Percentiles rank a stretch among this genome's conserved stretches.
Evolutionary conservation across 2,113 vertebrate genomes (phyloP).

Genomic region (Cynopterus brachyotis): DNA sequence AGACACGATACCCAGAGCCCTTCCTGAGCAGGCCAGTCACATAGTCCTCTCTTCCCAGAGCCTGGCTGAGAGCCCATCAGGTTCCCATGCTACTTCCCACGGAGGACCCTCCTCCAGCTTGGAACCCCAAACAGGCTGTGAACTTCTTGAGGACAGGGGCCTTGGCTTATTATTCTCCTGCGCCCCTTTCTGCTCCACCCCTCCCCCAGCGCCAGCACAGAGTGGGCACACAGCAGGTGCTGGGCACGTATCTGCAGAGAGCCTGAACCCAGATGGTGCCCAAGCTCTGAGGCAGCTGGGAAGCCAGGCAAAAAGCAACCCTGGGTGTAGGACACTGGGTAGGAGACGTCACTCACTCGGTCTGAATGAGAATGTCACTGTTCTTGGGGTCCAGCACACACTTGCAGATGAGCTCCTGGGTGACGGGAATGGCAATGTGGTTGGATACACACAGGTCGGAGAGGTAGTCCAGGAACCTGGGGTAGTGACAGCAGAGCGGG

Average conservation of each 20-base stretch:
- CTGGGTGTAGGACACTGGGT: fast-evolving
- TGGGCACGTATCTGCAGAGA: not conserved
- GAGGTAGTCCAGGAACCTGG: constrained; percentile 97
- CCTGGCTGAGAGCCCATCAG: not conserved
- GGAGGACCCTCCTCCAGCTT: not conserved
- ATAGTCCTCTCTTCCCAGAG: fast-evolving
- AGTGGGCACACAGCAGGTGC: not conserved
- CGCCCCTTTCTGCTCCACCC: not conserved
- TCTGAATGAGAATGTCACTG: constrained; percentile 98
- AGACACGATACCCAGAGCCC: not conserved
- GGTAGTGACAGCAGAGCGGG: not conserved
- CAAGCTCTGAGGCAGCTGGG: not conserved
- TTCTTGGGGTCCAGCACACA: constrained; percentile 97
- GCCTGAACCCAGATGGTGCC: not conserved
- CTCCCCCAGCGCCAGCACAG: not conserved
- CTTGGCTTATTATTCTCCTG: not conserved
- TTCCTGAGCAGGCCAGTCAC: fast-evolving
- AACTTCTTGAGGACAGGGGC: not conserved
- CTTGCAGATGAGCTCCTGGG: constrained; percentile 99
- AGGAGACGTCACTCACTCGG: constrained; percentile 87
- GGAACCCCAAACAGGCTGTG: not conserved
- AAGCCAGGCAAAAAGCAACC: not conserved
- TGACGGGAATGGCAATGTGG: constrained; percentile 96
- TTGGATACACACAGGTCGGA: constrained; percentile 99
- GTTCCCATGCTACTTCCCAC: not conserved